These are phyloP conservation scores for Zoanthus solanderi DNA, from an alignment of 92 coral and sea anemone genomes.

Conservation along the genomic window DNA sequence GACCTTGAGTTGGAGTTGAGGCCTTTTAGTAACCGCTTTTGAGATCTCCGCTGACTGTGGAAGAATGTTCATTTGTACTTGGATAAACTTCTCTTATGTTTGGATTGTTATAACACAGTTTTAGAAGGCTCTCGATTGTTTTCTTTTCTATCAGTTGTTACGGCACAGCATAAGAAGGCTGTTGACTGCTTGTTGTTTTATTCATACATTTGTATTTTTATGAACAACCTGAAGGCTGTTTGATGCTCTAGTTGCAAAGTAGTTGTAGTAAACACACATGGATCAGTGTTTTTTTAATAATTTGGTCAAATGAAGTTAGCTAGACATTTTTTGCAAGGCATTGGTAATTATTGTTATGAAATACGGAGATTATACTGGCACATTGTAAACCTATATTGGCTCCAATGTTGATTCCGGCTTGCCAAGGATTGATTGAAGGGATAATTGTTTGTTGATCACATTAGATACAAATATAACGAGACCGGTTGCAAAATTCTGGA, in stretches of 20 bases:
- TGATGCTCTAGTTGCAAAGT: neutral
- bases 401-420: neutral
- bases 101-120: neutral
- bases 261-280: neutral
- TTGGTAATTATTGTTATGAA: slow-evolving; percentile 9
- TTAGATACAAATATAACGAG: neutral
- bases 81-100: neutral
- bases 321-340: neutral
- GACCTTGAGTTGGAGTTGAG: neutral
- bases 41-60: neutral
- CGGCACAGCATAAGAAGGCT: slow-evolving; percentile 1
- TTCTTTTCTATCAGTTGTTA: neutral
- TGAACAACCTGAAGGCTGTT: neutral
- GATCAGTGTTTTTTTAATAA: neutral
- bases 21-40: neutral
- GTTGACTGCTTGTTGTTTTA: neutral
- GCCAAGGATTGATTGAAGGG: neutral
- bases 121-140: neutral
- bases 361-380: slow-evolving; percentile 10
- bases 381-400: neutral
- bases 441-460: neutral
- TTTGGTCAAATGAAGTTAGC: neutral
- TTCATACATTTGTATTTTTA: neutral
- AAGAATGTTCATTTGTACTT: slow-evolving; percentile 4
- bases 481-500: neutral